Base-by-base conservation (phyloP, 2,113 vertebrate genomes). In the Dolichotis patagonum region DNA sequence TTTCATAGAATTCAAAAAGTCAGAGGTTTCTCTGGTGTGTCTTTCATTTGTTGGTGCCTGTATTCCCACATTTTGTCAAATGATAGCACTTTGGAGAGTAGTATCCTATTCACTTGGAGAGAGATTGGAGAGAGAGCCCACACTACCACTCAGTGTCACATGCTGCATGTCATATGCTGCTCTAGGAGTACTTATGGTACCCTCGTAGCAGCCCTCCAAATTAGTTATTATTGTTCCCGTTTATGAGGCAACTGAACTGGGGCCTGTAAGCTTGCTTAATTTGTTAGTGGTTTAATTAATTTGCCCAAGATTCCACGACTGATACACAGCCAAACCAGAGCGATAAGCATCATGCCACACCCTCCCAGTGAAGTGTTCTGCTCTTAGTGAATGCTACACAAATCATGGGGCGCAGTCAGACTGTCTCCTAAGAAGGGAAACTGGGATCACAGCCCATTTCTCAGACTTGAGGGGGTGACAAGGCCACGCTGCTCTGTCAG, bases 401-500 rank as follows among this genome's bases (percentile, higher is more conserved):
- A 63, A 78, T 88, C 77, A 43, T n/a, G 30, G 16, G 54, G 60
- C 24, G 73, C 49, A 93, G 81, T 75, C 63, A 26, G 20, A 65
- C 62, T 96, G 69, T 54, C 85, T 78, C 80, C 85, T 89, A 82
- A 90, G 54, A 80, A 95, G 63, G 56, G 91, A 91, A 91, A 89
- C 28, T 80, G 62, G 19, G 35, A 91, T 81, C 78, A 75, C 22
- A 83, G 91, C 49, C n/a, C 71, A 83, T 81, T 67, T 96, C n/a
- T 94, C 28, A 43, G 30, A n/a, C 62, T 65, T 92, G 38, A 69
- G 80, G n/a, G 85, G 83, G 65, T 90, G 58, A 93, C 62, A 97
- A 94, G 73, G 94, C 80, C 86, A 89, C 85, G n/a, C 88, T 92
- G 80, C 88, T 88, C 93, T 96, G 58, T 83, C 63, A 96, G 49